A percentile compares a stretch with the other conserved stretches of the same genome.
Conservation (phyloP, 2,113 vertebrate genomes). For the Thamnaconus septentrionalis region DNA sequence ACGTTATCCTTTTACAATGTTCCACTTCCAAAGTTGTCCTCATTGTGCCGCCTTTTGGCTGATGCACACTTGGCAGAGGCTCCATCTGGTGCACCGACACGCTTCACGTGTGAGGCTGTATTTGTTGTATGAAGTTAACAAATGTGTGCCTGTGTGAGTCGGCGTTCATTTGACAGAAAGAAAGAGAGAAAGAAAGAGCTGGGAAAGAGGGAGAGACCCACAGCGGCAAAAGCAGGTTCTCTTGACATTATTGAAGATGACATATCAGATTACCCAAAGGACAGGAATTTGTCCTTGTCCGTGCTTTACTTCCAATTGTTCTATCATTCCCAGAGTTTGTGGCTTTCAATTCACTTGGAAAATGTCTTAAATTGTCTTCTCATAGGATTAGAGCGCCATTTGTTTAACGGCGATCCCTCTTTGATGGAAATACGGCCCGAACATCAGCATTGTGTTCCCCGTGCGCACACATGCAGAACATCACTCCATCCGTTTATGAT, state of each 20-base stretch:
- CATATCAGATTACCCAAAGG: constrained; percentile 85
- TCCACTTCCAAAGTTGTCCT: neutral
- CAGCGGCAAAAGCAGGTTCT: constrained; percentile 58
- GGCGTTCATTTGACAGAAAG: no score
- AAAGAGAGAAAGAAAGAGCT: no score
- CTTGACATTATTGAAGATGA: constrained; percentile 77
- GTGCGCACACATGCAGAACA: neutral
- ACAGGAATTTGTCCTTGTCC: constrained; percentile 87
- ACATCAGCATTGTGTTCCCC: neutral
- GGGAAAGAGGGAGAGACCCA: constrained; percentile 27
- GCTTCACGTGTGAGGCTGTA: neutral
- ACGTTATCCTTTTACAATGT: neutral
- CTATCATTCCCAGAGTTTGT: constrained; percentile 22
- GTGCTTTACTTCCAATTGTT: constrained; percentile 65
- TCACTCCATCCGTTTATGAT: neutral
- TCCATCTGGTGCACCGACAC: no score
- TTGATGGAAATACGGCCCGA: neutral
- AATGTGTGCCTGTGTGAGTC: neutral
- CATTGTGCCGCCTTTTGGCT: neutral
- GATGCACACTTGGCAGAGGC: neutral
- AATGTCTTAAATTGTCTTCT: constrained; percentile 1
- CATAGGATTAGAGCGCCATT: constrained; percentile 5
- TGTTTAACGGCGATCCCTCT: neutral
- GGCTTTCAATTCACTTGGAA: constrained; percentile 10
- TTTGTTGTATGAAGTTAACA: constrained; percentile 1